Percentiles rank a stretch among this genome's conserved stretches.
These are phyloP conservation scores for Monomorium pharaonis DNA, from an alignment of 1,140 invertebrate species.

Conservation along the genomic window DNA sequence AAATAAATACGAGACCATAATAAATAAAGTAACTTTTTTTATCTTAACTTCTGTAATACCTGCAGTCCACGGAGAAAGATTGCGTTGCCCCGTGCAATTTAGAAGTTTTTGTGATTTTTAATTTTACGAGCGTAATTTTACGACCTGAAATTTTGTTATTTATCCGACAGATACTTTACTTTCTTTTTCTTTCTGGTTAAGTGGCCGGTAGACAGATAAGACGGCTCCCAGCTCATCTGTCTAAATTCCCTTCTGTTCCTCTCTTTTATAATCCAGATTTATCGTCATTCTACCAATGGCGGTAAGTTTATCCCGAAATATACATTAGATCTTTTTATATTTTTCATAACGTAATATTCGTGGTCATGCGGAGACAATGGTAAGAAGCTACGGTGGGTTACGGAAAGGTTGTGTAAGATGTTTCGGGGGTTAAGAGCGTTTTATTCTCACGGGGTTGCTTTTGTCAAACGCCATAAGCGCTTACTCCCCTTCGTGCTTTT, in stretches of 20 bases:
- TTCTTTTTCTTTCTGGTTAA: neutral
- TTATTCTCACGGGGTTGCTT: conserved; percentile 69
- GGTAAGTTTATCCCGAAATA: neutral
- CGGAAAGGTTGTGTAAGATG: neutral
- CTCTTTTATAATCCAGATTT: neutral
- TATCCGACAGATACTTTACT: neutral
- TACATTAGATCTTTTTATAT: neutral
- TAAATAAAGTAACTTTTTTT: conserved; percentile 24
- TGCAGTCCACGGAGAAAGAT: neutral
- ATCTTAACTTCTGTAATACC: neutral
- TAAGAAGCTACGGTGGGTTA: neutral
- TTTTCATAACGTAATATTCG: conserved; percentile 6
- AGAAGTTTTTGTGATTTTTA: neutral
- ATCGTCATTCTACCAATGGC: neutral
- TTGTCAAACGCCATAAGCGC: conserved; percentile 74
- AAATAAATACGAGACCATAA: conserved; percentile 14
- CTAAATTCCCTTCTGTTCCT: neutral
- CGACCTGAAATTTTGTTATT: neutral
- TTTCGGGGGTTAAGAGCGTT: neutral
- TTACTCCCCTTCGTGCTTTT: conserved; percentile 54
- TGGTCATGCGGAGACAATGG: neutral
- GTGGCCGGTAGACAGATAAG: neutral
- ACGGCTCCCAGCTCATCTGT: no score
- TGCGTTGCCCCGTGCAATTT: neutral
- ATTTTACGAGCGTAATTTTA: neutral